Conservation (phyloP, 2,113 vertebrate species). For the Pampusana beccarii region DNA sequence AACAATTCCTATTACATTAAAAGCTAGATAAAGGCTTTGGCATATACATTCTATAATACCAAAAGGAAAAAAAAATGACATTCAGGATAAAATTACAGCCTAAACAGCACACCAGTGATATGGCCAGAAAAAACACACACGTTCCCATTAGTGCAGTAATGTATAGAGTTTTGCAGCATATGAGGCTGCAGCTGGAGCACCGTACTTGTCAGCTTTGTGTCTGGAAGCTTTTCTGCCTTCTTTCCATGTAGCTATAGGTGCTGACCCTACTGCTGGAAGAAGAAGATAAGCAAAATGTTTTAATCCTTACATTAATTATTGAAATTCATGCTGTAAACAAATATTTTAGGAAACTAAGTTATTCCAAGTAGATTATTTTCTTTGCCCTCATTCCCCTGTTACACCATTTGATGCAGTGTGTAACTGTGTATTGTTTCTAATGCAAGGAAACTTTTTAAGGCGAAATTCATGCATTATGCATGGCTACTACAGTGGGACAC, state of each 20-base stretch:
- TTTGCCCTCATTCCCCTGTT: not conserved
- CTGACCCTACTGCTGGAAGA: conserved; percentile 67
- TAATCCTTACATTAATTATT: conserved; percentile 69
- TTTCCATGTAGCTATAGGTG: conserved; percentile 23
- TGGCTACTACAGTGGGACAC: not conserved
- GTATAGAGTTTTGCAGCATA: not conserved
- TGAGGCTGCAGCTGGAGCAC: not conserved
- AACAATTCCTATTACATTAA: not conserved
- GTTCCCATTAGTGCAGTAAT: not conserved
- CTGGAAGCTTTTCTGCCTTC: conserved; percentile 31
- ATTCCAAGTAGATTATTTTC: conserved; percentile 30
- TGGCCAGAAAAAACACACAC: not conserved
- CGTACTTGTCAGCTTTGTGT: not conserved
- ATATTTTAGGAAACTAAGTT: conserved; percentile 59
- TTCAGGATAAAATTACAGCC: not conserved
- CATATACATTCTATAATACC: not conserved
- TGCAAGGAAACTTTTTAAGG: conserved; percentile 35
- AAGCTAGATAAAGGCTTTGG: not conserved
- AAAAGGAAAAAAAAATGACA: not conserved
- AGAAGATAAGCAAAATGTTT: conserved; percentile 68
- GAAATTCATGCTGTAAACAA: conserved; percentile 68
- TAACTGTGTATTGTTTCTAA: conserved; percentile 56
- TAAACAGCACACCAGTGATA: not conserved
- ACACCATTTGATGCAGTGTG: conserved; percentile 1
- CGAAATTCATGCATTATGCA: conserved; percentile 47